These are phyloP conservation scores for Drosophila guanche DNA, from an alignment of 1,140 invertebrate species.

Conservation along the genomic window DNA sequence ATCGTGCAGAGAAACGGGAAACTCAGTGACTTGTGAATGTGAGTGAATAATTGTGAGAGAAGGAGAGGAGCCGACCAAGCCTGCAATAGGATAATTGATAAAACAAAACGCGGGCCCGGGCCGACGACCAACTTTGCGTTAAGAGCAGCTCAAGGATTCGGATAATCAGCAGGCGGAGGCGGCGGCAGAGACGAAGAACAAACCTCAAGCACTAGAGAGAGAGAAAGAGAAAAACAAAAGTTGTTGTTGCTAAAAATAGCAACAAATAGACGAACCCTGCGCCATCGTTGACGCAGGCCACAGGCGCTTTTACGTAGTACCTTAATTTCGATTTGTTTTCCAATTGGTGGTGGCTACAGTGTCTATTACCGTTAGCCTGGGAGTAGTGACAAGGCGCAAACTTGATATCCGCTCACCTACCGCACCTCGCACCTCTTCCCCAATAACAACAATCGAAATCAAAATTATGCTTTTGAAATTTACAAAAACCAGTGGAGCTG, in stretches of 20 bases:
- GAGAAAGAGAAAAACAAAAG: slow-evolving; percentile 5
- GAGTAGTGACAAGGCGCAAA: too few relatives aligned
- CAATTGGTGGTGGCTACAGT: slow-evolving; percentile 19
- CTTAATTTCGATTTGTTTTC: slow-evolving; percentile 25
- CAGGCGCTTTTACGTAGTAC: slow-evolving; percentile 34
- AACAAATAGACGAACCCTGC: slow-evolving; percentile 56
- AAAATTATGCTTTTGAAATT: slow-evolving; percentile 50
- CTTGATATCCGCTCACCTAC: too few relatives aligned
- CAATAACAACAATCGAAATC: slow-evolving; percentile 18
- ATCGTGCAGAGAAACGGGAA: slow-evolving; percentile 19
- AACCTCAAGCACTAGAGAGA: neutral
- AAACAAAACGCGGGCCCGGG: slow-evolving; percentile 33
- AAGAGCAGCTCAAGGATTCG: slow-evolving; percentile 19
- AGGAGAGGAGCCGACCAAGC: slow-evolving; percentile 6
- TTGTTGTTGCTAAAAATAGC: slow-evolving; percentile 71
- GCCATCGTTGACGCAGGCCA: slow-evolving; percentile 39
- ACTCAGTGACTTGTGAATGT: neutral
- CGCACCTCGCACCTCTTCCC: too few relatives aligned
- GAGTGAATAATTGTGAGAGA: slow-evolving; percentile 36
- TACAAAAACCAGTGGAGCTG: slow-evolving; percentile 61
- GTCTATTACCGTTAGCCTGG: slow-evolving; percentile 28
- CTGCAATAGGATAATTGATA: slow-evolving; percentile 57
- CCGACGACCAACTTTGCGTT: slow-evolving; percentile 1
- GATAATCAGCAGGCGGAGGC: slow-evolving; percentile 1
- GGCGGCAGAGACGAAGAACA: too few relatives aligned